phyloP scores from a whole-genome alignment of 92 coral and sea anemone species.

The Porites evermanni region DNA sequence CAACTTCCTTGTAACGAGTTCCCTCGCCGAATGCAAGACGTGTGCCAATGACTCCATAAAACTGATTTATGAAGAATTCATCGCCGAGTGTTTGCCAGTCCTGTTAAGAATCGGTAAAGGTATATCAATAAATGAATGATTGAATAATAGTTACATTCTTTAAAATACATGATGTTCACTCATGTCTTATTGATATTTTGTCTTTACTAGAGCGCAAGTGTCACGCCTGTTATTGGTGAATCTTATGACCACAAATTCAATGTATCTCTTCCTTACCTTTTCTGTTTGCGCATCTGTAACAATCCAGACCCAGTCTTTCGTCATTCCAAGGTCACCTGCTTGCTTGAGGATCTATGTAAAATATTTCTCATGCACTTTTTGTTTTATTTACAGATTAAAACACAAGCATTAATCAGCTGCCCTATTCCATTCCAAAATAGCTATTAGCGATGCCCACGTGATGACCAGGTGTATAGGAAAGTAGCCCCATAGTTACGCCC shows the following conservation, averaged over 20 bases:
- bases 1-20: constrained; percentile 35
- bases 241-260: background rate
- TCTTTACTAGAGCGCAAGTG: too few relatives aligned
- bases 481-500: too few relatives aligned
- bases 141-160: background rate
- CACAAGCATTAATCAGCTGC: too few relatives aligned
- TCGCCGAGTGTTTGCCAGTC: constrained; percentile 41
- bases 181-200: background rate
- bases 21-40: constrained; percentile 59
- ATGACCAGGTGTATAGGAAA: too few relatives aligned
- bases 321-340: constrained; percentile 78
- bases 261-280: constrained; percentile 34
- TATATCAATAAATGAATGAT: background rate
- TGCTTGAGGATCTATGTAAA: constrained; percentile 64
- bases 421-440: too few relatives aligned
- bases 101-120: background rate
- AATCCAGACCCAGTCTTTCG: constrained; percentile 86
- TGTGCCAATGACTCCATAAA: constrained; percentile 63
- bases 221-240: too few relatives aligned
- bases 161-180: background rate
- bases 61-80: constrained; percentile 41
- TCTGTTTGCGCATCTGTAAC: constrained; percentile 75
- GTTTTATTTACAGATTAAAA: background rate
- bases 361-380: constrained; percentile 8
- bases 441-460: too few relatives aligned